These are phyloP conservation scores for Catharus fuscescens DNA, from an alignment of 2,113 vertebrate genomes.

Conservation along the genomic window DNA sequence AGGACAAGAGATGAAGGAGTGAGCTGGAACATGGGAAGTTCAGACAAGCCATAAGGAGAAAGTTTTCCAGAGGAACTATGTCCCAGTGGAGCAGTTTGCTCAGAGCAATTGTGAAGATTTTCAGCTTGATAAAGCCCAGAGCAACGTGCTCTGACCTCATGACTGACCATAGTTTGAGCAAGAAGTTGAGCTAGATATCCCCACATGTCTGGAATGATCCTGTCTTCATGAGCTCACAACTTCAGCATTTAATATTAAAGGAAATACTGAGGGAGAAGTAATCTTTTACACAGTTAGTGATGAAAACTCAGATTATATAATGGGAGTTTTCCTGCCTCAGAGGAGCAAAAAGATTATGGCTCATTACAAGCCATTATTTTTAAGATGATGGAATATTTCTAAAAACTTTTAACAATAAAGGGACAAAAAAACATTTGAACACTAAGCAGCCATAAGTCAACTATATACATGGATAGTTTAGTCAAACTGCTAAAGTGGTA, in stretches of 20 bases:
- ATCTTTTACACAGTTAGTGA: neutral
- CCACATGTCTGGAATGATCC: neutral
- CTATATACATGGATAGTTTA: neutral
- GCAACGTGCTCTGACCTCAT: neutral
- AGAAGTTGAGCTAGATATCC: neutral
- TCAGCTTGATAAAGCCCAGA: neutral
- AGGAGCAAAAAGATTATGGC: neutral
- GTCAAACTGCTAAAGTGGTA: neutral
- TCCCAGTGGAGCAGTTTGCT: neutral
- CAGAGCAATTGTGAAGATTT: neutral
- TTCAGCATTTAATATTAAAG: neutral
- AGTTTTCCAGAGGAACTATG: neutral
- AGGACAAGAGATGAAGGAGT: neutral
- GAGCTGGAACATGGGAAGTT: neutral
- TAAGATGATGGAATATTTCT: neutral
- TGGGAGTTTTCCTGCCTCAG: neutral
- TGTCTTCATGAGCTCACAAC: neutral
- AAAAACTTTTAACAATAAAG: neutral
- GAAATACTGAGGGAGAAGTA: neutral
- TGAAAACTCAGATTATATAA: neutral
- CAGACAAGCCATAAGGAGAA: neutral
- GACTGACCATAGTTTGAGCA: neutral
- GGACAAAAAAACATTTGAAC: neutral
- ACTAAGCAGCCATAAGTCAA: neutral
- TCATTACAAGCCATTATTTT: neutral